Conservation (phyloP, 2,797 vertebrate species). For the Gymnocypris eckloni region DNA sequence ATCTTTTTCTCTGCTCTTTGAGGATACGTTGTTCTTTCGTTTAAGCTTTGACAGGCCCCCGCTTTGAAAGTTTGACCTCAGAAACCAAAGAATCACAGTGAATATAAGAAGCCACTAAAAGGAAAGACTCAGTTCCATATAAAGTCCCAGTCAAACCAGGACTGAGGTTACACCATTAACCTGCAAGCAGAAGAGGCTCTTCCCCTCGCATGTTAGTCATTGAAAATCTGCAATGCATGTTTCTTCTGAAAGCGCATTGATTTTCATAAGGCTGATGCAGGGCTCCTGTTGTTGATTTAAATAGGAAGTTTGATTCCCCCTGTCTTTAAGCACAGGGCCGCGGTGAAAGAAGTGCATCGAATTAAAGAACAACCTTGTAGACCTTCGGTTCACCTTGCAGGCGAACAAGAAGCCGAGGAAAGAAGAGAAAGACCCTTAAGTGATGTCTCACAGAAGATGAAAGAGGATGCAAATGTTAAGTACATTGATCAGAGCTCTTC, state of each 20-base stretch:
- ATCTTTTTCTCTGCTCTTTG: conserved; percentile 51
- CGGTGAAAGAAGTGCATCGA: conserved; percentile 68
- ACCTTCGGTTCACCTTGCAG: conserved; percentile 86
- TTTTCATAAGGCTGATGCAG: conserved; percentile 72
- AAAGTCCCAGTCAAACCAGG: conserved; percentile 68
- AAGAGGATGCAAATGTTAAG: conserved; percentile 87
- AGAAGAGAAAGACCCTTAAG: conserved; percentile 74
- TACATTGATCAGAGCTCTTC: conserved; percentile 81
- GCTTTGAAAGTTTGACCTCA: conserved; percentile 67
- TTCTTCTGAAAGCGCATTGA: conserved; percentile 69
- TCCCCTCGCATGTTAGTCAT: conserved; percentile 58
- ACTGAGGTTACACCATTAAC: conserved; percentile 74
- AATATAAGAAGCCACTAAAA: conserved; percentile 64
- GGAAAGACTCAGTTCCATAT: conserved; percentile 66
- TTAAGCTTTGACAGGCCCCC: conserved; percentile 68
- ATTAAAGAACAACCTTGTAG: conserved; percentile 75
- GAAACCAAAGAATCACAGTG: conserved; percentile 59
- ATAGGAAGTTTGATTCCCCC: conserved; percentile 73
- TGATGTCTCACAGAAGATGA: conserved; percentile 81
- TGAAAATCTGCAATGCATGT: conserved; percentile 62
- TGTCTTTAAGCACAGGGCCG: conserved; percentile 63
- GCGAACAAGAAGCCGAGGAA: conserved; percentile 67
- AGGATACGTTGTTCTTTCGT: conserved; percentile 69
- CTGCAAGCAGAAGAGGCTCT: conserved; percentile 62
- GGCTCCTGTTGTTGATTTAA: conserved; percentile 69